A percentile compares a stretch with the other conserved stretches of the same genome.
Conservation (phyloP, 2,888 invertebrate genomes). For the Galerucella pusilla region DNA sequence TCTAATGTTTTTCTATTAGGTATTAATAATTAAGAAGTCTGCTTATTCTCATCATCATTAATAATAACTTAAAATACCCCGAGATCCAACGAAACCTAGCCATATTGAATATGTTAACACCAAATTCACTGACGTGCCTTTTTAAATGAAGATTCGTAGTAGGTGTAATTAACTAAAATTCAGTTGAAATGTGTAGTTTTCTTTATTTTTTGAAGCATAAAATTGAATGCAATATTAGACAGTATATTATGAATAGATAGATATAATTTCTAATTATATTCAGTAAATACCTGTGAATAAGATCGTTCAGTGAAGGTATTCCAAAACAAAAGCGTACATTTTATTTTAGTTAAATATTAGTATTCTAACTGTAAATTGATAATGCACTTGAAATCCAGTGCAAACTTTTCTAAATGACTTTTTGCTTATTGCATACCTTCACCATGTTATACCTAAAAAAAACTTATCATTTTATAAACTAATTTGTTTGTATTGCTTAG, state of each 20-base stretch:
- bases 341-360: neutral
- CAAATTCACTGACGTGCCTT: conserved; percentile 8
- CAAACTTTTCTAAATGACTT: conserved; percentile 27
- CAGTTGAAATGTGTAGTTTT: neutral
- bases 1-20: too few relatives aligned
- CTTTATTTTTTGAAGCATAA: neutral
- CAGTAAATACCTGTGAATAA: neutral
- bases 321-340: neutral
- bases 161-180: neutral
- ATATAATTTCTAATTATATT: neutral
- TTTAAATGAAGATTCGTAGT: neutral
- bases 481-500: conserved; percentile 41
- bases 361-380: neutral
- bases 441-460: conserved; percentile 29
- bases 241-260: neutral
- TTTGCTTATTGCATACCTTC: conserved; percentile 46
- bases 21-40: too few relatives aligned
- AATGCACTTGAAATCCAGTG: conserved; percentile 45
- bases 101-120: neutral
- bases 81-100: neutral
- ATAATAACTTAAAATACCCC: too few relatives aligned
- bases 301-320: neutral
- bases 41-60: too few relatives aligned
- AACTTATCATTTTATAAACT: conserved; percentile 26
- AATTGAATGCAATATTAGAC: conserved; percentile 1